Percentiles rank a stretch among this genome's conserved stretches.
These are phyloP conservation scores for Myxocyprinus asiaticus DNA, from an alignment of 2,113 vertebrate genomes.

Conservation along the genomic window DNA sequence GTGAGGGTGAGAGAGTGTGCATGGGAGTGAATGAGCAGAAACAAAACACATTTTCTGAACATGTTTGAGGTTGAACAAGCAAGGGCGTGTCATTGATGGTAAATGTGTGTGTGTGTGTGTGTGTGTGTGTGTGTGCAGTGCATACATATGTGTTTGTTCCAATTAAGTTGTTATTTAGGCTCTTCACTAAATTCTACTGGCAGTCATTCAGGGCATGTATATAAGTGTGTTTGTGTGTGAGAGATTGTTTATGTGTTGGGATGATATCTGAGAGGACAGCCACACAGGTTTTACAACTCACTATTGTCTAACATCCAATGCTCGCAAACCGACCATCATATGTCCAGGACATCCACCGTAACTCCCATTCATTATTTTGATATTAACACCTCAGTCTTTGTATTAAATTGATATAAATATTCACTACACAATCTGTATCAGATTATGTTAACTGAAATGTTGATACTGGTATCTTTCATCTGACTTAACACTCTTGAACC, in stretches of 20 bases:
- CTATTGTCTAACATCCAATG: slow-evolving; percentile 16
- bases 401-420: background rate
- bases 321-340: background rate
- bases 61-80: slow-evolving; percentile 24
- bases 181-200: slow-evolving; percentile 13
- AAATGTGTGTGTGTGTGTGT: background rate
- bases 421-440: background rate
- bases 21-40: background rate
- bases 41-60: slow-evolving; percentile 23
- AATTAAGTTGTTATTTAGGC: slow-evolving; percentile 45
- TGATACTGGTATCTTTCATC: background rate
- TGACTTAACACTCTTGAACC: background rate
- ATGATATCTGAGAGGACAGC: slow-evolving; percentile 46
- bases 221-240: background rate
- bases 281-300: slow-evolving; percentile 52
- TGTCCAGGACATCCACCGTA: slow-evolving; percentile 8
- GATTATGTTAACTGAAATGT: background rate
- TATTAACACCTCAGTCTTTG: background rate
- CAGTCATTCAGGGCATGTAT: background rate
- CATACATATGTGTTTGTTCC: slow-evolving; percentile 35
- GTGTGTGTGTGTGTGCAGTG: background rate
- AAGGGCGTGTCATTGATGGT: slow-evolving; percentile 42
- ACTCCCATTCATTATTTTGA: background rate
- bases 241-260: slow-evolving; percentile 33
- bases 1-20: background rate